Percentiles rank a stretch among this genome's conserved stretches.
These are phyloP conservation scores for Morone chrysops DNA, from an alignment of 2,113 vertebrate species.

Conservation along the genomic window DNA sequence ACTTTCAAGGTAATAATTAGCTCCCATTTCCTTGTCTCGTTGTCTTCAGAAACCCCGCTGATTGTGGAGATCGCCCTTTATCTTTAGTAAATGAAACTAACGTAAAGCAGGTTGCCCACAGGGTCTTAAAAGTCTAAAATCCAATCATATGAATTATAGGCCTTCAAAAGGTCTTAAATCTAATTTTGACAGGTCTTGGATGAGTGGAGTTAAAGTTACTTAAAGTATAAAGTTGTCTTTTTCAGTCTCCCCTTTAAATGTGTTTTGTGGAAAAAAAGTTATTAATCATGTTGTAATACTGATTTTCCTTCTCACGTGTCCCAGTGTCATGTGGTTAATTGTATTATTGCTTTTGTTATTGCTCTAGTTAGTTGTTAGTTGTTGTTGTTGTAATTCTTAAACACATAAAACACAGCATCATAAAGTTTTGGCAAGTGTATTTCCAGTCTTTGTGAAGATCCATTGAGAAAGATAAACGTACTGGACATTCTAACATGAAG, in stretches of 20 bases:
- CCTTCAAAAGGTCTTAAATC: too few species aligned
- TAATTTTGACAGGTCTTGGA: too few species aligned
- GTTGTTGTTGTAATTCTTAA: neutral
- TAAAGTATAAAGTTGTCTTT: too few species aligned
- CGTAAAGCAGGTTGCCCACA: neutral
- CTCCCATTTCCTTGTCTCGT: constrained; percentile 36
- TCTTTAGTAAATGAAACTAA: neutral
- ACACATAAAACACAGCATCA: neutral
- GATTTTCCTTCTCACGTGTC: too few species aligned
- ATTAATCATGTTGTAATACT: too few species aligned
- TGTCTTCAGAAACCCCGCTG: constrained; percentile 12
- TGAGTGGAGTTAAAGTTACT: too few species aligned
- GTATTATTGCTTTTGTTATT: too few species aligned
- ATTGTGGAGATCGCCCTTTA: constrained; percentile 1
- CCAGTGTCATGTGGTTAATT: neutral
- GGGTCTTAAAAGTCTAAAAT: too few species aligned
- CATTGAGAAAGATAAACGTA: neutral
- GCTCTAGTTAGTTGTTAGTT: neutral
- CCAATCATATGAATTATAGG: too few species aligned
- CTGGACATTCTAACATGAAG: too few species aligned
- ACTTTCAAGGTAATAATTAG: constrained; percentile 69
- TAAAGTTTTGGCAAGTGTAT: neutral
- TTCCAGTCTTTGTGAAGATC: neutral
- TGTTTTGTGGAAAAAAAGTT: too few species aligned
- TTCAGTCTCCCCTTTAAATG: too few species aligned